Base-by-base conservation (phyloP, 2,113 vertebrate species). In the Aegotheles bennettii region DNA sequence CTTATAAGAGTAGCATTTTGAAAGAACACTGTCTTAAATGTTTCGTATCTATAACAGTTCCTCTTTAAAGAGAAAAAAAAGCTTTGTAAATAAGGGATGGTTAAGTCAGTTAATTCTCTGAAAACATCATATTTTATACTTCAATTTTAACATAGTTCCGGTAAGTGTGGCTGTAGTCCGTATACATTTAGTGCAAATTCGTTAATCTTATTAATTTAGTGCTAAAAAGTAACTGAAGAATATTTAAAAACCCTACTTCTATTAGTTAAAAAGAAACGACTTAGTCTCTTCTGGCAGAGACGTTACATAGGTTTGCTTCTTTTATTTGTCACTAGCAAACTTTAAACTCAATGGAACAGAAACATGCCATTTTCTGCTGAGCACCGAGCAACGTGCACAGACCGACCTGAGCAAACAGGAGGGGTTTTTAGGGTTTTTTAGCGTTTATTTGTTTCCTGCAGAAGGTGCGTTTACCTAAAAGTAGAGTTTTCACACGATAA, bases 271-370 rank as follows among this genome's bases (percentile, higher is more conserved):
- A 90, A 40, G 18, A 54, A 74, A 54, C 2, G 2, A 63, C 16
- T 23, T 70, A 35, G 33, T 84, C 43, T 95, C 81, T 84, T 75
- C 42, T 23, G 36, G 63, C 69, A 56, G 64, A 70, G 26, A 12
- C 3, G 1, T 75, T 78, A 60, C 24, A 81, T 45, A 56, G 71
- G 75, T 85, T 90, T 89, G 83, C 60, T 91, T 84, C 38, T 92
- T 93, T 26, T 83, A 82, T 92, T 95, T 97, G 85, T 84, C 65
- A 70, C 18, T 88, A 82, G 77, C 50, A 89, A 90, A 90, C 89
- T 95, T 94, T 79, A 93, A 94, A 97, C 82, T 92, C 69, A 77
- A 31, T 28, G 84, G 68, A 89, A 95, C 50, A 96, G 90, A 95
- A 96, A 65, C 53, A 76, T 95, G 65, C 42, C 9, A 51, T 95